Conservation (phyloP, 2,797 vertebrate genomes). For the Australoheros facetus region DNA sequence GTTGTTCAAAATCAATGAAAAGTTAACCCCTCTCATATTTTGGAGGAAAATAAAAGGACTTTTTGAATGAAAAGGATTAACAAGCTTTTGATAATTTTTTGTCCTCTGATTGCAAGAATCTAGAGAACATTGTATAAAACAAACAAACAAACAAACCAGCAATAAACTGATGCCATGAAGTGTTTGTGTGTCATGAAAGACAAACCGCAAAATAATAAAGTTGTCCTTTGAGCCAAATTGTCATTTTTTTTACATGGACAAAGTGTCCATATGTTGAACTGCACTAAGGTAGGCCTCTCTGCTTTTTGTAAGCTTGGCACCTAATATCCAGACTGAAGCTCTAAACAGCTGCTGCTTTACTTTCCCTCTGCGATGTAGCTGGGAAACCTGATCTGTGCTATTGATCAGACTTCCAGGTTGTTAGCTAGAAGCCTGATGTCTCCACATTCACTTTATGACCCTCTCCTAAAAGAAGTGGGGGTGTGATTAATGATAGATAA, state of each 20-base stretch:
- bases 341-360: slow-evolving; percentile 74
- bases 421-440: slow-evolving; percentile 75
- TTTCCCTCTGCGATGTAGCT: slow-evolving; percentile 63
- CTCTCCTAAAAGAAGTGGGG: slow-evolving; percentile 50
- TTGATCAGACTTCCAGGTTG: slow-evolving; percentile 77
- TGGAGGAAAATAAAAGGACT: neutral
- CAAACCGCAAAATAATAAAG: neutral
- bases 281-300: slow-evolving; percentile 24
- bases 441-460: slow-evolving; percentile 65
- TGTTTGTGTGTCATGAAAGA: neutral
- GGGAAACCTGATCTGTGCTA: slow-evolving; percentile 79
- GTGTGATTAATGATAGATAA: slow-evolving; percentile 56
- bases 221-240: neutral
- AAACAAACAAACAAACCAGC: accelerated
- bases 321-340: slow-evolving; percentile 52
- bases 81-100: neutral
- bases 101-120: neutral
- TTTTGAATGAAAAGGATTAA: neutral
- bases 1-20: neutral
- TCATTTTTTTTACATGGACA: slow-evolving; percentile 19
- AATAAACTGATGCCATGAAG: neutral
- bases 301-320: slow-evolving; percentile 43
- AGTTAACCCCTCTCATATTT: neutral
- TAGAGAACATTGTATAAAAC: neutral
- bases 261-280: slow-evolving; percentile 38